Percentiles rank a stretch among this genome's conserved stretches.
These are phyloP conservation scores for Dicaeum eximium DNA, from an alignment of 2,113 vertebrate genomes.

Conservation along the genomic window DNA sequence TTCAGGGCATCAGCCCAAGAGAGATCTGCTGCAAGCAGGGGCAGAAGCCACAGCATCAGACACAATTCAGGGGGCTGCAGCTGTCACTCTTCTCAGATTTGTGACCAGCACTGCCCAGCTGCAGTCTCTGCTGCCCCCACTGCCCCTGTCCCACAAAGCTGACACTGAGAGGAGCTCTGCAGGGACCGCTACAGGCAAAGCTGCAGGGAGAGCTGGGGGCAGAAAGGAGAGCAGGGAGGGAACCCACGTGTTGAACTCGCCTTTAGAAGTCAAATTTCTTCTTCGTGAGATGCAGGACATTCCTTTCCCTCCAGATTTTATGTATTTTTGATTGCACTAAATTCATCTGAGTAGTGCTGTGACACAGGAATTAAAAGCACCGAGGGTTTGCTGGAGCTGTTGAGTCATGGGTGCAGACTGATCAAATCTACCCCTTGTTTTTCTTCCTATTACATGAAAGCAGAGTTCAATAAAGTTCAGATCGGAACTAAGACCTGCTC, in stretches of 20 bases:
- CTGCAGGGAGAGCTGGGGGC: background rate
- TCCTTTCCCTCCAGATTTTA: background rate
- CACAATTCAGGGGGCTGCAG: background rate
- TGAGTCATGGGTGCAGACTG: background rate
- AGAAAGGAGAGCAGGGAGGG: background rate
- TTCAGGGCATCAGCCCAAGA: background rate
- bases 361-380: background rate
- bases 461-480: background rate
- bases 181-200: background rate
- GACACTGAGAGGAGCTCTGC: background rate
- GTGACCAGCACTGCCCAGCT: background rate
- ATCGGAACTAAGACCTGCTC: background rate
- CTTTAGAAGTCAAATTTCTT: background rate
- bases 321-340: background rate
- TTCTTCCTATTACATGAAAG: background rate
- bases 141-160: background rate
- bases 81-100: background rate
- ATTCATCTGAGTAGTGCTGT: background rate
- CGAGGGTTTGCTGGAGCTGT: background rate
- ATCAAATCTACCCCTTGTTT: background rate
- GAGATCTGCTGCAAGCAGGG: background rate
- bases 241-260: background rate
- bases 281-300: background rate
- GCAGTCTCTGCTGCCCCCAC: background rate
- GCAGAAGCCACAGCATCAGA: background rate